A percentile compares a stretch with the other conserved stretches of the same genome.
These are phyloP conservation scores for Geodia barretti DNA, from an alignment of 37 sponge, comb jelly and placozoan genomes.

Conservation along the genomic window DNA sequence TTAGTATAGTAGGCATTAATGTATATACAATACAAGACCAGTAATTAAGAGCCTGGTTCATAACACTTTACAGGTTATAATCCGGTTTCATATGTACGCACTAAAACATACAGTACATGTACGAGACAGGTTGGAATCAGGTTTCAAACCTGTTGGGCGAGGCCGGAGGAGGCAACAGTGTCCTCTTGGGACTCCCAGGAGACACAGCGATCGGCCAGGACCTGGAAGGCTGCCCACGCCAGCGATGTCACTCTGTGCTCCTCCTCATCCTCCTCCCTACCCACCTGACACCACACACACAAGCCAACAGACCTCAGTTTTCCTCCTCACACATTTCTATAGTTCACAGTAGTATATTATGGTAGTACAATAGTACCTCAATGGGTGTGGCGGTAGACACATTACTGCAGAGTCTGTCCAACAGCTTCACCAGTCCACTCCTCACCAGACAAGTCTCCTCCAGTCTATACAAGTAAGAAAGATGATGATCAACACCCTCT, in stretches of 20 bases:
- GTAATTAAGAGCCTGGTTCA: no score
- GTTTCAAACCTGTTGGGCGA: conserved; percentile 70
- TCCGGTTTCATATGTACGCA: no score
- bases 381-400: conserved; percentile 32
- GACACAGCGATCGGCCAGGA: conserved; percentile 86
- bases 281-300: conserved; percentile 13
- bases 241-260: conserved; percentile 71
- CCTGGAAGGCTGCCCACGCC: conserved; percentile 93
- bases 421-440: conserved; percentile 89
- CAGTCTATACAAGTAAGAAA: conserved; percentile 12
- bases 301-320: no score
- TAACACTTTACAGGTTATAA: no score
- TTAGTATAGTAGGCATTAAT: no score
- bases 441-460: conserved; percentile 84
- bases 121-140: not conserved
- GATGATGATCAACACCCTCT: not conserved
- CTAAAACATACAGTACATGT: not conserved
- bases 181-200: conserved; percentile 83
- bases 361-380: not conserved
- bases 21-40: no score
- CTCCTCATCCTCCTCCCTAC: conserved; percentile 48
- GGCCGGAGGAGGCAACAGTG: conserved; percentile 63
- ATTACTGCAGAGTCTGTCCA: conserved; percentile 78
- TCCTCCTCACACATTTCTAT: no score
- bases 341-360: no score